Conservation (phyloP, 2,888 invertebrate species). For the Rhagium mordax region DNA sequence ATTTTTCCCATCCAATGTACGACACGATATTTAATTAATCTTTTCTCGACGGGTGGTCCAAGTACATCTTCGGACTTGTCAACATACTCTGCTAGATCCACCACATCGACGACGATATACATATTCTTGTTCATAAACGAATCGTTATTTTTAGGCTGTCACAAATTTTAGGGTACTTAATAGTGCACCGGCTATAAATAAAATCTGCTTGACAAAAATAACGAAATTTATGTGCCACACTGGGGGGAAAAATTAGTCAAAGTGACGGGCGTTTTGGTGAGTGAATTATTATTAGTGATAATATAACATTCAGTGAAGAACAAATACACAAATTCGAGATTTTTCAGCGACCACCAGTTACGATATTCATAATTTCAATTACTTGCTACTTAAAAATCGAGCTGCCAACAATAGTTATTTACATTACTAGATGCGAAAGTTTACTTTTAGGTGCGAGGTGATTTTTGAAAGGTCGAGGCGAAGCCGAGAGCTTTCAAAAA, state of each 20-base stretch:
- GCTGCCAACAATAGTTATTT: too few species aligned
- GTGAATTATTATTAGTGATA: too few species aligned
- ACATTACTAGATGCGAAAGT: too few species aligned
- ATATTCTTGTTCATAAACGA: background rate
- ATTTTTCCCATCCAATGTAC: too few species aligned
- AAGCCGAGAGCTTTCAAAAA: too few species aligned
- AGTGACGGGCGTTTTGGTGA: background rate
- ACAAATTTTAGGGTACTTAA: background rate
- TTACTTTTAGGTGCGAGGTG: too few species aligned
- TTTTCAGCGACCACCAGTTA: too few species aligned
- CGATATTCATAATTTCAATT: too few species aligned
- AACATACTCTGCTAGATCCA: background rate
- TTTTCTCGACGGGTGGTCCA: background rate
- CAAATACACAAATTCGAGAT: too few species aligned
- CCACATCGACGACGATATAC: background rate
- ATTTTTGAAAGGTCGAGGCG: too few species aligned
- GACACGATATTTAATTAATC: background rate
- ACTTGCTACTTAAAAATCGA: too few species aligned
- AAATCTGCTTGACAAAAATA: background rate
- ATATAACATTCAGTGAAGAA: too few species aligned
- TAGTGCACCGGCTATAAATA: conserved; percentile 1
- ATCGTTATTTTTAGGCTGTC: conserved; percentile 5
- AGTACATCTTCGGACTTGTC: background rate
- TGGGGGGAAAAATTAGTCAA: background rate
- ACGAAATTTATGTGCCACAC: background rate